Conservation (phyloP, 2,797 vertebrate species). For the Ciconia nigra region DNA sequence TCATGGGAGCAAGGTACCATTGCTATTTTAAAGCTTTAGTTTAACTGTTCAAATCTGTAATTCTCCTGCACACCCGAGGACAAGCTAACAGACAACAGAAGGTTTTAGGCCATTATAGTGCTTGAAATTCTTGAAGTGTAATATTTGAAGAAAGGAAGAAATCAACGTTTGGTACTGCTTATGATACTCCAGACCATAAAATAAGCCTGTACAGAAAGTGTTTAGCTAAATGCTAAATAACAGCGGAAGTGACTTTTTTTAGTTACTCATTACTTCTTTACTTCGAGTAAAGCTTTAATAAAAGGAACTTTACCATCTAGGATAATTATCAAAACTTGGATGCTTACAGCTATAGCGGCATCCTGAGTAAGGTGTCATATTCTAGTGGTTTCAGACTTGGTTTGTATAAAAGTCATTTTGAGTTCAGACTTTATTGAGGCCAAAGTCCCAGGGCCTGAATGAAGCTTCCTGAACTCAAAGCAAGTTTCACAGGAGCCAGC, state of each 20-base stretch:
- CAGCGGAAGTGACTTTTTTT: neutral
- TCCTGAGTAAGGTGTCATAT: neutral
- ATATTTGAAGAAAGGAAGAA: neutral
- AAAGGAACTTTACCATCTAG: neutral
- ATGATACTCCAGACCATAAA: neutral
- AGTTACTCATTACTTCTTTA: neutral
- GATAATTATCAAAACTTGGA: neutral
- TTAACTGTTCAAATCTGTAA: neutral
- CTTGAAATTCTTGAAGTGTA: neutral
- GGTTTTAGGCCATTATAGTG: neutral
- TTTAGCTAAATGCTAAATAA: neutral
- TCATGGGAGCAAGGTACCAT: neutral
- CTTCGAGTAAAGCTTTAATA: neutral
- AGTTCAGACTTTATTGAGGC: neutral
- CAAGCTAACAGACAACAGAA: neutral
- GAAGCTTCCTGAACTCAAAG: neutral
- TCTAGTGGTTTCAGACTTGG: neutral
- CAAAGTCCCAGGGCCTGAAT: neutral
- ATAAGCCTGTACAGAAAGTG: neutral
- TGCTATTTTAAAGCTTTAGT: neutral
- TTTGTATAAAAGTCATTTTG: neutral
- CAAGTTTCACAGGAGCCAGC: neutral
- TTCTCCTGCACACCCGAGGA: neutral
- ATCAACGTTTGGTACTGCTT: neutral
- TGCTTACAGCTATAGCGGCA: neutral